phyloP scores from a whole-genome alignment of 2,888 invertebrate genomes.

The Cephus pygmeus region DNA sequence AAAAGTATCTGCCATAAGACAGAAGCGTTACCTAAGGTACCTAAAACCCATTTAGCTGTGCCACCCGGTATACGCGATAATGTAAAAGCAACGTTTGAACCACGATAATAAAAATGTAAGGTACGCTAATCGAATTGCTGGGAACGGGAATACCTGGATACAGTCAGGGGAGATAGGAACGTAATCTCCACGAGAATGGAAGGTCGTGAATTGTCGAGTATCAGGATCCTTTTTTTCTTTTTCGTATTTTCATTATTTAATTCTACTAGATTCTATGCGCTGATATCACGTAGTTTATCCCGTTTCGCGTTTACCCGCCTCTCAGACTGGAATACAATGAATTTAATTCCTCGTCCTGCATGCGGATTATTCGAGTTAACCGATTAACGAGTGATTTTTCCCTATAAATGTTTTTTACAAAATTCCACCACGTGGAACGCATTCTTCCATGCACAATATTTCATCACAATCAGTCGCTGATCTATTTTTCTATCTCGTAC shows the following conservation, averaged over 20 bases:
- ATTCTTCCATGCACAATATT: too few relatives aligned
- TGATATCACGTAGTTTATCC: background rate
- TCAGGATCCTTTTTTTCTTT: background rate
- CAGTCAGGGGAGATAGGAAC: background rate
- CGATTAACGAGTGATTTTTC: background rate
- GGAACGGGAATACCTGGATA: background rate
- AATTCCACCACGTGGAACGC: too few relatives aligned
- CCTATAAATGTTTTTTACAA: background rate
- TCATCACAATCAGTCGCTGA: rapidly evolving
- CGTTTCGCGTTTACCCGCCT: background rate
- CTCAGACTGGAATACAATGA: background rate
- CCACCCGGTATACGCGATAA: background rate
- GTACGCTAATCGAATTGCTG: background rate
- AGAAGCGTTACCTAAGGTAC: background rate
- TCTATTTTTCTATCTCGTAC: too few relatives aligned
- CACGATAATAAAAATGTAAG: background rate
- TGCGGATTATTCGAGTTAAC: background rate
- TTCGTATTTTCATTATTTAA: background rate
- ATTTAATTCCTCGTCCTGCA: background rate
- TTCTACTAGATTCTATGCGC: background rate
- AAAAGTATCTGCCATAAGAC: background rate
- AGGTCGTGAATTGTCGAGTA: background rate
- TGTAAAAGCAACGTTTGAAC: background rate
- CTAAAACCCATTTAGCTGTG: background rate
- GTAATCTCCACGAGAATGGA: background rate